Evolutionary conservation across 2,888 invertebrate species (phyloP).

Genomic region (Aleiodes alternator): DNA sequence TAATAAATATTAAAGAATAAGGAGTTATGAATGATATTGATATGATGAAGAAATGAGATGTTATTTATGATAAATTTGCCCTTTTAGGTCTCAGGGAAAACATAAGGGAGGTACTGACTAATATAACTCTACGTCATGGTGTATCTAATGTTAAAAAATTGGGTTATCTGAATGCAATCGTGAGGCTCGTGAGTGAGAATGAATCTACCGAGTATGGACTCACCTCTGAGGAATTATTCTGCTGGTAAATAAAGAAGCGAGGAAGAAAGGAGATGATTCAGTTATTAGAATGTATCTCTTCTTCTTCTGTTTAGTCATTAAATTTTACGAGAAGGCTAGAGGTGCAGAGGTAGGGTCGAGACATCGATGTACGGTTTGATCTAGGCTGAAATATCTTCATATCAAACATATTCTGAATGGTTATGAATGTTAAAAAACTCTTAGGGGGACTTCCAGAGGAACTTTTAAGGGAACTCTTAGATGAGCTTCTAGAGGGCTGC

Average conservation of each 20-base stretch:
- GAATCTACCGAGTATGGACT: conserved; percentile 82
- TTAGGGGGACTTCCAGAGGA: too few relatives aligned
- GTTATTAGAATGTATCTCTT: background rate
- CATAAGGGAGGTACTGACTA: conserved; percentile 79
- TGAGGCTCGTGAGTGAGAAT: conserved; percentile 84
- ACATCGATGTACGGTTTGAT: too few relatives aligned
- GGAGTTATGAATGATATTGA: too few relatives aligned
- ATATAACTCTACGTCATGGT: conserved; percentile 79
- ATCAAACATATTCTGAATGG: too few relatives aligned
- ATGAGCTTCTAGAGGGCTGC: too few relatives aligned
- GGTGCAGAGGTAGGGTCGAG: too few relatives aligned
- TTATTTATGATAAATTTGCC: background rate
- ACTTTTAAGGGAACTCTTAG: too few relatives aligned
- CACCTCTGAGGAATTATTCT: conserved; percentile 87
- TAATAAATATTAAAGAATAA: too few relatives aligned
- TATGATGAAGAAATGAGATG: background rate
- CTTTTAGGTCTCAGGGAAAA: conserved; percentile 76
- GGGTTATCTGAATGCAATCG: conserved; percentile 92
- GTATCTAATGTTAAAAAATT: conserved; percentile 87
- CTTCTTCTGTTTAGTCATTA: background rate
- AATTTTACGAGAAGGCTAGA: background rate
- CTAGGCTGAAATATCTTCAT: too few relatives aligned
- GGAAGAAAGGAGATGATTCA: background rate
- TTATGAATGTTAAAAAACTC: too few relatives aligned
- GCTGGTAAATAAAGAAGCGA: conserved; percentile 80